Evolutionary conservation across 1,140 invertebrate species (phyloP).

Genomic region (Dinoponera quadriceps): DNA sequence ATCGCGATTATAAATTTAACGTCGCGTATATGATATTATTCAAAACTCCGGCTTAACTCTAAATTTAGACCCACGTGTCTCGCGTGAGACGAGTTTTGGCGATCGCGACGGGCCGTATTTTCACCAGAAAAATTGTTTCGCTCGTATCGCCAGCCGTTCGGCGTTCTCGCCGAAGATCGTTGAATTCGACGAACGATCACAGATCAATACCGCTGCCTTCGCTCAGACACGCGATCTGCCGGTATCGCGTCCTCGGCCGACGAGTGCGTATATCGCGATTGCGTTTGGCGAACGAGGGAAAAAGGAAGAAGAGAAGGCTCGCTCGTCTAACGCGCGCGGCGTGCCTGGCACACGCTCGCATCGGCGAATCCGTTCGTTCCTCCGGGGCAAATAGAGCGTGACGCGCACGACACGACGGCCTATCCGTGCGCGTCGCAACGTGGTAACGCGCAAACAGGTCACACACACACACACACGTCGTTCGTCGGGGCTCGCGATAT

Average conservation of each 20-base stretch:
- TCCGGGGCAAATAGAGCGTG: conserved; percentile 39
- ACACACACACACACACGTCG: not conserved
- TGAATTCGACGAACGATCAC: no score
- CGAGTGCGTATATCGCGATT: conserved; percentile 2
- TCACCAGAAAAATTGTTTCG: no score
- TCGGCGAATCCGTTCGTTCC: conserved; percentile 35
- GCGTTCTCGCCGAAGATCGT: no score
- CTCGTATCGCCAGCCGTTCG: no score
- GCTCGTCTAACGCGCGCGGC: not conserved
- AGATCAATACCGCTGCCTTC: not conserved
- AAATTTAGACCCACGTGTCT: no score
- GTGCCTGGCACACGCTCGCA: conserved; percentile 21
- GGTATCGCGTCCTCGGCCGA: not conserved
- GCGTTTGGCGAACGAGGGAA: not conserved
- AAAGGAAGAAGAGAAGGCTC: conserved; percentile 4
- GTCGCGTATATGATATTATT: no score
- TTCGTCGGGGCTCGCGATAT: not conserved
- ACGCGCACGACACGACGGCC: not conserved
- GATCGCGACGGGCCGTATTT: no score
- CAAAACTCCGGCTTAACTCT: no score
- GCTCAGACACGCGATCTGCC: not conserved
- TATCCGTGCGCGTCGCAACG: conserved; percentile 11
- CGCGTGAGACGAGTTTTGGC: no score
- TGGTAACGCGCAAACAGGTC: conserved; percentile 22
- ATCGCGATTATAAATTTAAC: no score